Conservation (phyloP, 2,797 vertebrate species). For the Melanotaenia boesemani region DNA sequence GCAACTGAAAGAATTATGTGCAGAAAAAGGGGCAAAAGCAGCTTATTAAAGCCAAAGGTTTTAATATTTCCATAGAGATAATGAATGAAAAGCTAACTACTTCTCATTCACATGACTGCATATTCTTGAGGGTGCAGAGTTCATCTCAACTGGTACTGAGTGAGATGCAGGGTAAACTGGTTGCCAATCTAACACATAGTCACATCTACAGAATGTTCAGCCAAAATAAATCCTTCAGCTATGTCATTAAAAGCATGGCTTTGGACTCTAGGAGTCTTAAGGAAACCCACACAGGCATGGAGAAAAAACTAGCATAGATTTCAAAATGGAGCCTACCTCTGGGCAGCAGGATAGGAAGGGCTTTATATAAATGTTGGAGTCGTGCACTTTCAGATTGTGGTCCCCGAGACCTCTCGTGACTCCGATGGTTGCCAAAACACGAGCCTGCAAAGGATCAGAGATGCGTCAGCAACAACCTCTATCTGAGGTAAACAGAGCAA, state of each 20-base stretch:
- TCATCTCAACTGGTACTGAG: background rate
- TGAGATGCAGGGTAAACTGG: background rate
- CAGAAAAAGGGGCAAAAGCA: background rate
- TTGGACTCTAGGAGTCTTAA: background rate
- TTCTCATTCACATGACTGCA: slow-evolving; percentile 1
- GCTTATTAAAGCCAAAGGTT: background rate
- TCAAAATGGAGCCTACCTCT: slow-evolving; percentile 85
- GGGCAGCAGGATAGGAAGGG: slow-evolving; percentile 97
- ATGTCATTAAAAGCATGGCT: background rate
- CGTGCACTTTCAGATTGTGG: slow-evolving; percentile 96
- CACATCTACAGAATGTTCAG: background rate
- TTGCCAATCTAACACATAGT: background rate
- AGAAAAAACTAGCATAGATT: background rate
- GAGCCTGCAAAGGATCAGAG: slow-evolving; percentile 84
- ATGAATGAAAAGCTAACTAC: background rate
- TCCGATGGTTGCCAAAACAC: slow-evolving; percentile 97
- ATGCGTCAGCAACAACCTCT: background rate
- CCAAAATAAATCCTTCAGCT: background rate
- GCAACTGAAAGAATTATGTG: background rate
- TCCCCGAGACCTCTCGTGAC: slow-evolving; percentile 97
- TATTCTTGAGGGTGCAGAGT: background rate
- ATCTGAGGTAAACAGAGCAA: slow-evolving; percentile 1
- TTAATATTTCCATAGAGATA: background rate
- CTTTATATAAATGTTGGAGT: slow-evolving; percentile 98
- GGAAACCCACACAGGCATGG: background rate